Evolutionary conservation across 2,113 vertebrate genomes (phyloP).

Genomic region (Ageneiosus marmoratus): DNA sequence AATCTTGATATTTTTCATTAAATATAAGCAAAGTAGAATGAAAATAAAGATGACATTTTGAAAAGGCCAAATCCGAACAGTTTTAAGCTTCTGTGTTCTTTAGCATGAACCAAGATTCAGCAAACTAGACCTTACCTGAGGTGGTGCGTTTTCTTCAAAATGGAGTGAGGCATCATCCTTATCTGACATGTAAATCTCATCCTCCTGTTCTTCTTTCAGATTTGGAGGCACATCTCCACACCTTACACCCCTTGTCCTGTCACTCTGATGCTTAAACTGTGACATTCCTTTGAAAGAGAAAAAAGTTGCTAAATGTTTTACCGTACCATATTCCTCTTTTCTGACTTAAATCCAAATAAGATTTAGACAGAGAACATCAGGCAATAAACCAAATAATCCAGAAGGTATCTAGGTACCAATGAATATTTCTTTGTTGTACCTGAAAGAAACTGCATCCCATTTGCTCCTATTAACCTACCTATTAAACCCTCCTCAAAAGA

Average conservation of each 20-base stretch:
- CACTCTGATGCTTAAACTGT: slow-evolving; percentile 24
- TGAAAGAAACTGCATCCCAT: neutral
- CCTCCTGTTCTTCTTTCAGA: slow-evolving; percentile 39
- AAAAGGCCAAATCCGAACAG: neutral
- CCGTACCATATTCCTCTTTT: neutral
- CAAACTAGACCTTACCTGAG: slow-evolving; percentile 12
- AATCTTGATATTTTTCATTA: neutral
- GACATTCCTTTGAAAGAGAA: slow-evolving; percentile 29
- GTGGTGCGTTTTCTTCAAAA: neutral
- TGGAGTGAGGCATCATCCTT: neutral
- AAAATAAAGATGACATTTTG: neutral
- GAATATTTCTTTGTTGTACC: neutral
- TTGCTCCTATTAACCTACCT: neutral
- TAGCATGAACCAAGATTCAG: neutral
- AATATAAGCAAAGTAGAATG: neutral
- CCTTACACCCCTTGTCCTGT: neutral
- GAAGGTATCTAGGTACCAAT: too few relatives aligned
- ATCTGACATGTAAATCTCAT: neutral
- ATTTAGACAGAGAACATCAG: neutral
- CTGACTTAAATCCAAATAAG: neutral
- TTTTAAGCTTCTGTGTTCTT: neutral
- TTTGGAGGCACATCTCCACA: neutral
- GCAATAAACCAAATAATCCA: neutral
- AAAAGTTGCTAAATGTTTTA: neutral
- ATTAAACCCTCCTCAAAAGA: slow-evolving; percentile 11